phyloP scores from a whole-genome alignment of 1,140 invertebrate species.

The Drosophila tsacasi region DNA sequence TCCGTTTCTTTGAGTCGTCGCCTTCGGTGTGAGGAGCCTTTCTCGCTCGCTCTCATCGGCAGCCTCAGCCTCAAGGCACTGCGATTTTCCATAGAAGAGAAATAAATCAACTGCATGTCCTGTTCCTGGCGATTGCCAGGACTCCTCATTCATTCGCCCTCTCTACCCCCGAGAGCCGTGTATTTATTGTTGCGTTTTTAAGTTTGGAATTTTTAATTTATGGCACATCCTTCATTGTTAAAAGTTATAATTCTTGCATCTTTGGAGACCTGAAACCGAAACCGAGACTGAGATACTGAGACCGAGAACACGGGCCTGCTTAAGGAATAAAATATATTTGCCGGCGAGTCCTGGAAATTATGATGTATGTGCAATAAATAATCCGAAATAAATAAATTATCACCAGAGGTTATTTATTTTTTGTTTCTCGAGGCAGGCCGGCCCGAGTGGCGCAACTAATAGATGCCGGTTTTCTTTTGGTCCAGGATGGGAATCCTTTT shows the following conservation, averaged over 20 bases:
- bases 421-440: constrained; percentile 12
- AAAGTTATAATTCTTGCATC: constrained; percentile 76
- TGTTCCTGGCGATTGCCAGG: constrained; percentile 53
- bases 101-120: constrained; percentile 82
- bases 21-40: constrained; percentile 23
- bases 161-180: constrained; percentile 40
- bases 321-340: constrained; percentile 66
- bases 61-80: constrained; percentile 4
- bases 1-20: constrained; percentile 61
- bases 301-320: constrained; percentile 37
- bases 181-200: constrained; percentile 82
- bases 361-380: constrained; percentile 84
- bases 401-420: constrained; percentile 38
- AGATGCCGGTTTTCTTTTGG: constrained; percentile 54
- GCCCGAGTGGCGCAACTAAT: constrained; percentile 74
- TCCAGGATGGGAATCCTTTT: constrained; percentile 44
- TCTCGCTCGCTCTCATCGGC: constrained; percentile 2
- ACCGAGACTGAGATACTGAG: neutral
- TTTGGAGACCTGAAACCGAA: constrained; percentile 22
- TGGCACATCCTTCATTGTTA: constrained; percentile 77
- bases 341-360: constrained; percentile 73
- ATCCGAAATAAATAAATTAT: constrained; percentile 85
- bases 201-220: constrained; percentile 84
- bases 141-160: constrained; percentile 28
- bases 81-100: constrained; percentile 62